phyloP scores from a whole-genome alignment of 2,113 vertebrate genomes.

The Anoura caudifer region DNA sequence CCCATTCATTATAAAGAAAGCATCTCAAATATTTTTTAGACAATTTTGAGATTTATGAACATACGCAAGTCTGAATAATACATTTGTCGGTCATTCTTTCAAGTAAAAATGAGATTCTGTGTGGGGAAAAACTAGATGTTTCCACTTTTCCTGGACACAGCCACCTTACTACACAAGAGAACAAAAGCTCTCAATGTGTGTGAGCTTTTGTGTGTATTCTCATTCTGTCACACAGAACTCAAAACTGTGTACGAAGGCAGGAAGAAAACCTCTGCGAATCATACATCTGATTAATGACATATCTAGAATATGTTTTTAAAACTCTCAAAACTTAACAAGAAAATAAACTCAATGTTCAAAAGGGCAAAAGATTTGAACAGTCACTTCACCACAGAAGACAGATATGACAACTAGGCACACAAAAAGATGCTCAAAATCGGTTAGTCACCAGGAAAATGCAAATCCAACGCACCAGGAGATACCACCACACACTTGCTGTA shows the following conservation, averaged over 20 bases:
- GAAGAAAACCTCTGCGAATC: background rate
- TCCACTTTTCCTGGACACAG: background rate
- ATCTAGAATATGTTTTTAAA: background rate
- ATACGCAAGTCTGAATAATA: background rate
- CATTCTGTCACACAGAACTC: background rate
- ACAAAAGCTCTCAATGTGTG: no score
- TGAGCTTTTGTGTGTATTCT: background rate
- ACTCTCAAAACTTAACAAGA: background rate
- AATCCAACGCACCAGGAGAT: background rate
- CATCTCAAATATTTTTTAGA: background rate
- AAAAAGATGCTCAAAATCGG: background rate
- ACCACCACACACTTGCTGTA: background rate
- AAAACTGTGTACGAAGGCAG: background rate
- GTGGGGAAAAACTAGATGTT: background rate
- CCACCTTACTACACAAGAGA: background rate
- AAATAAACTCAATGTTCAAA: background rate
- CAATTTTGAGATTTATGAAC: background rate
- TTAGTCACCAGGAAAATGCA: background rate
- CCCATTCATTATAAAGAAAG: slow-evolving; percentile 27
- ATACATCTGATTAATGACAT: background rate
- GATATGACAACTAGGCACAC: background rate
- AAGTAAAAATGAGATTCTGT: background rate
- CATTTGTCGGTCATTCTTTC: background rate
- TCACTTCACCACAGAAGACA: background rate
- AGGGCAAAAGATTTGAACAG: background rate